phyloP scores from a whole-genome alignment of 1,140 invertebrate genomes.

The Orchestia grillus region DNA sequence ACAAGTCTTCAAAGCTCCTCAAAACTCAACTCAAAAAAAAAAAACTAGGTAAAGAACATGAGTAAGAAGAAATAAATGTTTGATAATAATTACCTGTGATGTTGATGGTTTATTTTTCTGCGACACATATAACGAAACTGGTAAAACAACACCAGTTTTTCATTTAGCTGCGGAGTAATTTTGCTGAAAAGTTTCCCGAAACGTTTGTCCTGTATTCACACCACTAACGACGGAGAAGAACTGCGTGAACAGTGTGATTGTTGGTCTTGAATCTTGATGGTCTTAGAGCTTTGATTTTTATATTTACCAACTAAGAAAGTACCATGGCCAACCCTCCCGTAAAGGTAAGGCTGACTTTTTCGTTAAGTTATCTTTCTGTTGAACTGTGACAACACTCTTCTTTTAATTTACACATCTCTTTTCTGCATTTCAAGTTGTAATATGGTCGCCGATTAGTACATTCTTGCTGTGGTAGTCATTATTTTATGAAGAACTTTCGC shows the following conservation, averaged over 20 bases:
- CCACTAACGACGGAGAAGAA: background rate
- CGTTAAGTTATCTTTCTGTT: background rate
- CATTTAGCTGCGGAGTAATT: background rate
- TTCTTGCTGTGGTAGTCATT: too few relatives aligned
- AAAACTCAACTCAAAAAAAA: too few relatives aligned
- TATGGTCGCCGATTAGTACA: too few relatives aligned
- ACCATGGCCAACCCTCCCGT: background rate
- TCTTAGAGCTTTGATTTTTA: background rate
- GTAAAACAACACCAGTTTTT: background rate
- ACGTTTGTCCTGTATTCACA: background rate
- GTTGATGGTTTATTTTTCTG: background rate
- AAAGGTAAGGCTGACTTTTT: background rate
- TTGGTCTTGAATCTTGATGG: background rate
- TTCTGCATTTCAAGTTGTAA: too few relatives aligned
- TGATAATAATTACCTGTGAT: background rate
- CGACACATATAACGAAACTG: background rate
- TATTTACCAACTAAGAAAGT: background rate
- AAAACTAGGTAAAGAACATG: too few relatives aligned
- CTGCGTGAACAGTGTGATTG: background rate
- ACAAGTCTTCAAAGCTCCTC: too few relatives aligned
- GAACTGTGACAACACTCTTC: too few relatives aligned
- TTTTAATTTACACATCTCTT: too few relatives aligned
- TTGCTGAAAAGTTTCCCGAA: background rate
- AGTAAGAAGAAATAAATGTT: background rate
- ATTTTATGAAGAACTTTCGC: too few relatives aligned